Evolutionary conservation across 1,140 invertebrate species (phyloP), one percentile per base, ranked within the genome.

Genomic region (Achatina immaculata): DNA sequence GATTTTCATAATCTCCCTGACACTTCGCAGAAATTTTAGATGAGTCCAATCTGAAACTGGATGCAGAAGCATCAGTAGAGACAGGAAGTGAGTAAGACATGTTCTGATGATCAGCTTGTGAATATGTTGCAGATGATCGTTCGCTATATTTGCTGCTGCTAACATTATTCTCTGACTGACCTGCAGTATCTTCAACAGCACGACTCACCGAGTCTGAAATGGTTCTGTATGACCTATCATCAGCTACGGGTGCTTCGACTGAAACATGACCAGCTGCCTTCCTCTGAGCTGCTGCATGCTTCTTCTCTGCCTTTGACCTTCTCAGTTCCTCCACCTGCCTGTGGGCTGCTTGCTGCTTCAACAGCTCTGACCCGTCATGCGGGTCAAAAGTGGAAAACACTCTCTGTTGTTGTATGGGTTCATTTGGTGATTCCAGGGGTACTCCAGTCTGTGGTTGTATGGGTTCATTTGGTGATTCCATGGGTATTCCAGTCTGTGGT

Each of bases 311-410:
- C 48, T 80, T 80, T 48, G 55, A 19, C 34, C 58, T 48, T 6
- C 78, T 19, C 43, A 71, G 45, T 68, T 72, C 68, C 68, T 80
- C 78, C 21, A 80, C 68, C 68, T 80, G 78, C 31, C 62, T 48
- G 19, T 80, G 78, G 14, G 78, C 69, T 31, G 24, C 68, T 36
- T 55, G 16, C 43, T 80, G 76, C 40, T 45, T 78, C 14, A 16
- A 43, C 4, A 66, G 14, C 48, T 48, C 76, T 36, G 36, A 21
- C 31, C 31, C n/a, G 43, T 78, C 62, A 2, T 42, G 42, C 28
- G 42, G 38, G 43, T 68, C 28, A 36, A 38, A 36, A 11, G n/a
- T 42, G n/a, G 58, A 66, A 1, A 62, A 68, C 0, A 21, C 6
- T 36, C 31, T 66, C 36, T 40, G 24, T 38, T 68, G 58, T 9